phyloP scores from a whole-genome alignment of 2,888 invertebrate genomes.

The Lepidochitona cinerea region DNA sequence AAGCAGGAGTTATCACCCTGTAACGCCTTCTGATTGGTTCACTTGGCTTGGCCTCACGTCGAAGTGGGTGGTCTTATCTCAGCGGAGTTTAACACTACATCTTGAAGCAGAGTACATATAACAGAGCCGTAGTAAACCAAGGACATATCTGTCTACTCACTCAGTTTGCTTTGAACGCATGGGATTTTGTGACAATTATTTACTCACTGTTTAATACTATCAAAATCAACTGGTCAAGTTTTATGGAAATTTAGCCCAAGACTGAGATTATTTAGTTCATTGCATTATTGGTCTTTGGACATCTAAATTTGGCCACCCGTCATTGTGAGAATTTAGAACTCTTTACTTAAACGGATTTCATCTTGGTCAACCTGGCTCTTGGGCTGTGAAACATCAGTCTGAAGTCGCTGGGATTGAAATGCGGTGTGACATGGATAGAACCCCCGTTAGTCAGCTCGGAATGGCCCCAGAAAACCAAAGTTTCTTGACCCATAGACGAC shows the following conservation, averaged over 20 bases:
- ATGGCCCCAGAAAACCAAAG: background rate
- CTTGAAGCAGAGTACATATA: background rate
- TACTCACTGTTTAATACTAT: too few relatives aligned
- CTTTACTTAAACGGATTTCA: background rate
- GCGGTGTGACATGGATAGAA: slow-evolving; percentile 1
- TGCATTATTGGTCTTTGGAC: too few relatives aligned
- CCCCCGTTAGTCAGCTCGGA: background rate
- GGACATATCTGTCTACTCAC: background rate
- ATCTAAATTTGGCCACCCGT: too few relatives aligned
- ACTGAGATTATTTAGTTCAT: too few relatives aligned
- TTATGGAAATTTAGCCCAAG: too few relatives aligned
- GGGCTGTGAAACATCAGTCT: too few relatives aligned
- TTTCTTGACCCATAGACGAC: background rate
- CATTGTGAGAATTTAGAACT: too few relatives aligned
- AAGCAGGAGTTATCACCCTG: background rate
- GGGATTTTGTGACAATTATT: too few relatives aligned
- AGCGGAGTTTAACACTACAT: background rate
- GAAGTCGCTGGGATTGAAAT: background rate
- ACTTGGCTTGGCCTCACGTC: background rate
- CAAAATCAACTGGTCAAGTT: too few relatives aligned
- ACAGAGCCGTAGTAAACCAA: too few relatives aligned
- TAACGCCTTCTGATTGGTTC: background rate
- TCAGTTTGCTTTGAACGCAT: background rate
- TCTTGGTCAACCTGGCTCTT: too few relatives aligned
- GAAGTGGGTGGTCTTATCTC: background rate